A percentile compares a stretch with the other conserved stretches of the same genome.
Evolutionary conservation across 2,888 invertebrate genomes (phyloP).

Genomic region (Salticus scenicus): DNA sequence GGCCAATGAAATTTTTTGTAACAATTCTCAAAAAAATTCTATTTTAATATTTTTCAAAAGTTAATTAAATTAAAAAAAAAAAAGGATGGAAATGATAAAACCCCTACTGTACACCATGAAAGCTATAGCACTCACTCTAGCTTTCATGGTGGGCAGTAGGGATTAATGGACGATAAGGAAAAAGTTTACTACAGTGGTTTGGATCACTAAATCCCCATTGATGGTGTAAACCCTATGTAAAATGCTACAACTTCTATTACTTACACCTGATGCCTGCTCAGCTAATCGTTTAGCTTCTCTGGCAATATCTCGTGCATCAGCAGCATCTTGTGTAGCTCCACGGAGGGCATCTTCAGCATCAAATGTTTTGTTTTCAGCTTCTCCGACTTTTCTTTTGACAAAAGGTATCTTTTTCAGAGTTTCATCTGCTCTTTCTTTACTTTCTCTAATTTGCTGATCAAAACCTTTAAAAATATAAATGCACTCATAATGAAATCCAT

Average conservation of each 20-base stretch:
- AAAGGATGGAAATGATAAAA: no score
- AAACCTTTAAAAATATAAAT: conserved; percentile 83
- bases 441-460: conserved; percentile 90
- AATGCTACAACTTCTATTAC: not conserved
- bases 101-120: no score
- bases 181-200: no score
- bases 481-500: not conserved
- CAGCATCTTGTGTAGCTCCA: conserved; percentile 87
- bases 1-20: no score
- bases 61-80: no score
- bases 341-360: conserved; percentile 83
- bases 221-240: no score
- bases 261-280: conserved; percentile 84
- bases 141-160: no score
- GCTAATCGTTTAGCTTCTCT: conserved; percentile 87
- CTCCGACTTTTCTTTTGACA: conserved; percentile 83
- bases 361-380: conserved; percentile 83
- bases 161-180: no score
- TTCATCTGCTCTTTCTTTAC: conserved; percentile 86
- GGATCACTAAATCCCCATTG: no score
- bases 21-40: no score
- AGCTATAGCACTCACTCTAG: no score
- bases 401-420: conserved; percentile 86
- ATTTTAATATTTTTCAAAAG: no score
- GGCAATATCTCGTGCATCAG: conserved; percentile 83